Conservation (phyloP, 2,113 vertebrate genomes). For the Coturnix japonica region DNA sequence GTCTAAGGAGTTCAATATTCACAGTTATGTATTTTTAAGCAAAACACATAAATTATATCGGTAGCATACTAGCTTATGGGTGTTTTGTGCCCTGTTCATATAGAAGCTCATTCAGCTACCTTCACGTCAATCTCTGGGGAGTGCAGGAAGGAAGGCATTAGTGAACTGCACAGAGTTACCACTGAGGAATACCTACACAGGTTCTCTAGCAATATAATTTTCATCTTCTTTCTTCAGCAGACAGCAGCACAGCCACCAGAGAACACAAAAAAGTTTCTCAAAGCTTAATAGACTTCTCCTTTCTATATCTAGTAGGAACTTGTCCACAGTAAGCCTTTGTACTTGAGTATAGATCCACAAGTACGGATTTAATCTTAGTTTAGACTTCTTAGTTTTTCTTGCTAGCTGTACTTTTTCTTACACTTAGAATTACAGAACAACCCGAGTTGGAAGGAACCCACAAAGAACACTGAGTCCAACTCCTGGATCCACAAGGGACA, state of each 20-base stretch:
- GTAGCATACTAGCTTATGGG: background rate
- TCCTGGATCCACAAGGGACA: background rate
- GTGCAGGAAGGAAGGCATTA: background rate
- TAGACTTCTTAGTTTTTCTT: background rate
- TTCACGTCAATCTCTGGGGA: background rate
- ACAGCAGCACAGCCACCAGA: background rate
- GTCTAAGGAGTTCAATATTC: constrained; percentile 10
- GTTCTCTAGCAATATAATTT: background rate
- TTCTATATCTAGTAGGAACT: background rate
- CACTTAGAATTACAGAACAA: background rate
- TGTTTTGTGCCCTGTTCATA: constrained; percentile 32
- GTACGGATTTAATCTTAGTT: background rate
- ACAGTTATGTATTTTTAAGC: constrained; percentile 48
- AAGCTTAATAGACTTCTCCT: background rate
- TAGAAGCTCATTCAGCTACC: background rate
- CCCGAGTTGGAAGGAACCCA: background rate
- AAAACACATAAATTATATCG: constrained; percentile 1
- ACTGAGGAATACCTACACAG: background rate
- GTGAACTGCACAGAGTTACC: background rate
- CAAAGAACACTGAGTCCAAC: background rate
- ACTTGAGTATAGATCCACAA: background rate
- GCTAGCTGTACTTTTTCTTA: background rate
- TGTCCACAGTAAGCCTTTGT: background rate
- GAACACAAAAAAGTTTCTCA: background rate
- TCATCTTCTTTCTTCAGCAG: constrained; percentile 12